phyloP scores from a whole-genome alignment of 1,140 invertebrate species.

The Daktulosphaira vitifoliae region DNA sequence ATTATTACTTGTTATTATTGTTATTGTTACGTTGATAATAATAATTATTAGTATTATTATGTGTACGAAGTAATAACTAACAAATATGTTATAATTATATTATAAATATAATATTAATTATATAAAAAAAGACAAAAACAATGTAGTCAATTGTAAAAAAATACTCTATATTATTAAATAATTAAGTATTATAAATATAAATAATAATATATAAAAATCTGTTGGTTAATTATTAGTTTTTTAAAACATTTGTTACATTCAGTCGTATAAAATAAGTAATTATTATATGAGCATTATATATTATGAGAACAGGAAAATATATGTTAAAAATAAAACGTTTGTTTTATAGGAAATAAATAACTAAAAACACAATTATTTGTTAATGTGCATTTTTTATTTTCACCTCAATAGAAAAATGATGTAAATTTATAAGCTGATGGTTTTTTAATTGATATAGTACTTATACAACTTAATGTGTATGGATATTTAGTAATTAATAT shows the following conservation, averaged over 20 bases:
- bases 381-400: too few species aligned
- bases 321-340: conserved; percentile 33
- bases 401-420: too few species aligned
- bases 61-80: too few species aligned
- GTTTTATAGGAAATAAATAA: conserved; percentile 34
- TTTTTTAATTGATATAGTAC: too few species aligned
- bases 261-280: conserved; percentile 32
- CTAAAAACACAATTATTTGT: conserved; percentile 15
- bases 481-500: too few species aligned
- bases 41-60: too few species aligned
- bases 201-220: conserved; percentile 32
- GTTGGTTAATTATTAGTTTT: conserved; percentile 34
- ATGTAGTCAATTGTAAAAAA: conserved; percentile 34
- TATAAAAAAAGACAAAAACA: neutral
- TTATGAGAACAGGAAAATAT: conserved; percentile 22
- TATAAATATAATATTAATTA: neutral
- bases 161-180: conserved; percentile 24
- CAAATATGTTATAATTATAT: conserved; percentile 16
- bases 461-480: too few species aligned
- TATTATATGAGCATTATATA: conserved; percentile 21
- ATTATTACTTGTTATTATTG: too few species aligned
- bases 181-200: conserved; percentile 29
- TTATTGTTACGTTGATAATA: too few species aligned
- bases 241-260: conserved; percentile 33
- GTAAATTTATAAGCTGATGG: too few species aligned